Base-by-base conservation (phyloP, 1,140 invertebrate genomes). In the Drosophila orosa region DNA sequence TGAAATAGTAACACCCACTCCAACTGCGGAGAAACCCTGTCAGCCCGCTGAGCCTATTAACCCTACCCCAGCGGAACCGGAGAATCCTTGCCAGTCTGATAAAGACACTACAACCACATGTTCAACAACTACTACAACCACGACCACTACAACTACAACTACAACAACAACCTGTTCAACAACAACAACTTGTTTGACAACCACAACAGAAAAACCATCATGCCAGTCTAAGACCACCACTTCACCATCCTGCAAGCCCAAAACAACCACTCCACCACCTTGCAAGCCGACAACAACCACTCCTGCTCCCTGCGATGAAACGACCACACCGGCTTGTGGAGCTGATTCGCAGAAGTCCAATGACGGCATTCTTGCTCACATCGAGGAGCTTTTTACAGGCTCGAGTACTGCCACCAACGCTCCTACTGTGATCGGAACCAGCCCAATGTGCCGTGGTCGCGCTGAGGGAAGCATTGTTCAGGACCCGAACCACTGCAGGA, bases 401-500 rank as follows among this genome's bases (percentile, higher is more conserved):
- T 37, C 50, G 1, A 72, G 22, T 17, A 27, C 15, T 10, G 44
- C 44, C 3, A 44, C 22, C 13, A 50, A 33, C 10, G 12, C 33
- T 5, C 31, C n/a, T 25, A 5, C 27, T 13, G 31, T 24, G 15
- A 19, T 68, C n/a, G 42, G 40, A 17, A 37, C 25, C 22, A 68
- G 65, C 39, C 27, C 31, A 33, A 69, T 31, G 40, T 84, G 81
- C 27, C 19, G 3, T 0, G 33, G 33, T 3, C 66, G 45, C 15
- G 44, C 67, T 1, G 73, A 85, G 5, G 81, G 81, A 9, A 60
- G 37, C 17, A 56, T 80, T 29, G 40, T 84, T 37, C 61, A 22
- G 33, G 77, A 85, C 17, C 19, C 73, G 1, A 65, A 40, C 7
- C 81, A 84, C 17, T 84, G 81, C 37, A 62, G 81, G 8, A 63